Evolutionary conservation across 2,888 invertebrate genomes (phyloP), one percentile per base, ranked within the genome.

Genomic region (Metallyticus violacea): DNA sequence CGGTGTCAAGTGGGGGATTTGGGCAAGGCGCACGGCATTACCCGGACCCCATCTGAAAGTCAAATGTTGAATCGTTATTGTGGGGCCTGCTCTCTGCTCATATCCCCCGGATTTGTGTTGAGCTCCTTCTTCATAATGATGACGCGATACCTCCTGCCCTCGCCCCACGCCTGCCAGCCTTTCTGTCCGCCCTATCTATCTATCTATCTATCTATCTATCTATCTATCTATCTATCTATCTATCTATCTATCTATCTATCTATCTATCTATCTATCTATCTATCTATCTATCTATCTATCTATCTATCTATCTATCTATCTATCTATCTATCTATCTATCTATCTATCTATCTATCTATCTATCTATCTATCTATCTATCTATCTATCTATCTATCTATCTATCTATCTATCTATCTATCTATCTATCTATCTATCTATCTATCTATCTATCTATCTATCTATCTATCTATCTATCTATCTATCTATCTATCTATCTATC

Each of bases 41-140:
- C 86, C 85, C 77, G 88, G 88, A 88, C 89, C 87, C 89, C 92
- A 92, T 92, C 92, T 92, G 91, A 92, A 92, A 92, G 92, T 92
- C 92, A 92, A 92, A 92, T 92, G 90, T 89, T 89, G 88, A 89
- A 89, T 88, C 40, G 40, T 62, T 62, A 62, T 62, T 62, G 40
- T 22, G 15, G n/a, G 40, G 3, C 40, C 40, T 62, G 40, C 40
- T 62, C 40, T 62, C 29, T 29, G n/a, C 40, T 62, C 40, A 62
- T 62, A 62, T 62, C 9, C 15, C 40, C 40, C 40, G 40, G 40
- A 62, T 62, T 62, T 62, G 40, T 62, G 40, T 62, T 62, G 40
- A 26, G 25, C 26, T 26, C 27, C 27, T 27, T 79, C 27, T 79
- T 79, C 79, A 27, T 26, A 79, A 26, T 27, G 26, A 3, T 26